phyloP scores from a whole-genome alignment of 2,888 invertebrate species.

The Mesochorus sp. region DNA sequence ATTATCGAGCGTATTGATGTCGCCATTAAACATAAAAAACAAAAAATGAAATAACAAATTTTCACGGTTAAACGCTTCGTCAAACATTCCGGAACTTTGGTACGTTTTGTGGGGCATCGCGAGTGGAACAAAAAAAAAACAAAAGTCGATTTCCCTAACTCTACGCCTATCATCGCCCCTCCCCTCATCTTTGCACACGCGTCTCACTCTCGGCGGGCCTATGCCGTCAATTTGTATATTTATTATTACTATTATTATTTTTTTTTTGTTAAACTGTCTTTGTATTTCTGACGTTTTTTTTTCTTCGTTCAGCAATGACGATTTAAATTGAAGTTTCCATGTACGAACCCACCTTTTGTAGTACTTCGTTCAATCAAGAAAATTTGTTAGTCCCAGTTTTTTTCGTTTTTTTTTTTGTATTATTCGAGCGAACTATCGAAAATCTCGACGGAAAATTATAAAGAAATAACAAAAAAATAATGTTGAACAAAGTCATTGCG shows the following conservation, averaged over 20 bases:
- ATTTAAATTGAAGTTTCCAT: conserved; percentile 60
- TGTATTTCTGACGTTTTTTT: conserved; percentile 64
- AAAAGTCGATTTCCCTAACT: conserved; percentile 1
- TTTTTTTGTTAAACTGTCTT: conserved; percentile 56
- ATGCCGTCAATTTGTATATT: conserved; percentile 73
- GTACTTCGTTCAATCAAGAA: conserved; percentile 66
- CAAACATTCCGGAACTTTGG: conserved; percentile 56
- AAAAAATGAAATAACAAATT: conserved; percentile 10
- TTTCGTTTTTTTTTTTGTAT: not conserved
- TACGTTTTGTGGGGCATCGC: not conserved
- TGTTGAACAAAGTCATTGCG: conserved; percentile 19
- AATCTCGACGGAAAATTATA: not conserved
- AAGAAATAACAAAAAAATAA: not conserved
- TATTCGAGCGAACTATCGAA: not conserved
- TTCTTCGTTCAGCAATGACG: conserved; percentile 70
- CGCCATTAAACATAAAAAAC: conserved; percentile 9
- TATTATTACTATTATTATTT: conserved; percentile 62
- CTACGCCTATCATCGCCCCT: not conserved
- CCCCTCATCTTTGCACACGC: no score
- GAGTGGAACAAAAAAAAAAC: conserved; percentile 29
- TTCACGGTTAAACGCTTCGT: conserved; percentile 52
- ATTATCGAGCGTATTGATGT: conserved; percentile 35
- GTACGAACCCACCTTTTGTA: conserved; percentile 70
- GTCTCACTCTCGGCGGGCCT: conserved; percentile 71
- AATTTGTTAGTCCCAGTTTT: conserved; percentile 23